These are phyloP conservation scores for Erinaceus europaeus DNA, from an alignment of 2,113 vertebrate genomes.

Conservation along the genomic window DNA sequence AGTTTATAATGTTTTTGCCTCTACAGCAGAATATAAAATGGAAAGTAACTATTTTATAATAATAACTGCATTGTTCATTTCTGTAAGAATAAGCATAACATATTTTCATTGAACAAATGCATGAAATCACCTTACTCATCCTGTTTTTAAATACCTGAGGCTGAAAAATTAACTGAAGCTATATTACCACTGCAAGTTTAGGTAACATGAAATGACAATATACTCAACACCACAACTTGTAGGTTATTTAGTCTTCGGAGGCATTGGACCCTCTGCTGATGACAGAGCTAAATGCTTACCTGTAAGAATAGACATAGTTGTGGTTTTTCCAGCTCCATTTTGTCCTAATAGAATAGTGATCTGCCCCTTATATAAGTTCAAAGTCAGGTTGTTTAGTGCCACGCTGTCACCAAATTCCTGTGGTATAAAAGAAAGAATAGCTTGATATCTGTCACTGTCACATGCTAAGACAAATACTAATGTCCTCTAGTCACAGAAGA, in stretches of 20 bases:
- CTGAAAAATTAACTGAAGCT: neutral
- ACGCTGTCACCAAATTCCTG: slow-evolving; percentile 85
- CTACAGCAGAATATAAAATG: neutral
- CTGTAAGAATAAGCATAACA: neutral
- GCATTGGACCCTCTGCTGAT: neutral
- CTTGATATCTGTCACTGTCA: neutral
- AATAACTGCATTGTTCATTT: neutral
- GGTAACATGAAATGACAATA: neutral
- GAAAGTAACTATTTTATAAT: neutral
- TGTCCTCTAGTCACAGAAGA: neutral
- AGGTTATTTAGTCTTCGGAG: neutral
- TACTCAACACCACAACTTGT: neutral
- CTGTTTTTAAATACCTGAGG: neutral
- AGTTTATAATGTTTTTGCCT: neutral
- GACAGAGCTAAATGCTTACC: slow-evolving; percentile 74
- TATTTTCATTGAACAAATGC: slow-evolving; percentile 6
- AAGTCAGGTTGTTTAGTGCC: slow-evolving; percentile 84
- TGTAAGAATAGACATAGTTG: slow-evolving; percentile 88
- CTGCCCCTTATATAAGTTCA: slow-evolving; percentile 90
- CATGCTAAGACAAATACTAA: neutral
- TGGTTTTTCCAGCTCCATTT: slow-evolving; percentile 90
- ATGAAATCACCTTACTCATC: neutral
- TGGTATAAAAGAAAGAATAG: slow-evolving; percentile 15
- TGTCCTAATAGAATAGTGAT: slow-evolving; percentile 89
- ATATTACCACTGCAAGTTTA: neutral